phyloP scores from a whole-genome alignment of 2,113 vertebrate genomes.

The Sus scrofa region DNA sequence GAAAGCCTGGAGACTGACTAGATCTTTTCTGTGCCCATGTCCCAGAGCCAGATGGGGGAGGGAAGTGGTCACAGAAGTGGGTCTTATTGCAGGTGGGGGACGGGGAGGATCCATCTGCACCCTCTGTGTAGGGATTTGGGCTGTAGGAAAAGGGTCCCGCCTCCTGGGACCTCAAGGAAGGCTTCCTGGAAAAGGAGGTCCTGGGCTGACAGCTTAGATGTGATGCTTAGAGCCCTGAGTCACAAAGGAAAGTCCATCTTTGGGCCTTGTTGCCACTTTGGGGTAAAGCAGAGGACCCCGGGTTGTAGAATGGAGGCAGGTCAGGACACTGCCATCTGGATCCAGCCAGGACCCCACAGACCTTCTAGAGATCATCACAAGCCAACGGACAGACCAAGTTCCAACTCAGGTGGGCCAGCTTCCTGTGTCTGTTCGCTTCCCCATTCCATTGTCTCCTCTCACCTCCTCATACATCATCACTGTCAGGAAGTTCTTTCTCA shows the following conservation, averaged over 20 bases:
- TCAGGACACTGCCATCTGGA: background rate
- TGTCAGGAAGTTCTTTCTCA: background rate
- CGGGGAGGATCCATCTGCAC: background rate
- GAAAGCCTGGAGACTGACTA: background rate
- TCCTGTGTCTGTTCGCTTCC: background rate
- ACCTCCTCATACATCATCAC: background rate
- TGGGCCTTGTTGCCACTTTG: background rate
- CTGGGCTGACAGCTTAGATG: background rate
- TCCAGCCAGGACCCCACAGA: background rate
- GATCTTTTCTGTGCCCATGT: background rate
- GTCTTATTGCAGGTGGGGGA: background rate
- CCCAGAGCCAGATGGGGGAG: background rate
- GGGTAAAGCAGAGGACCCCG: background rate
- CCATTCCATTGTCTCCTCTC: background rate
- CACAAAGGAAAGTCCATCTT: background rate
- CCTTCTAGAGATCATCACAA: background rate
- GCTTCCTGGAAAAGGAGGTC: background rate
- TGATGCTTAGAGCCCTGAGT: background rate
- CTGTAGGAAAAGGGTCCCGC: background rate
- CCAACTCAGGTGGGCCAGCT: background rate
- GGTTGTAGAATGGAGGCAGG: background rate
- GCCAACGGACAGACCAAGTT: background rate
- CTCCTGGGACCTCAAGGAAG: background rate
- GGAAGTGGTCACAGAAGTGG: background rate
- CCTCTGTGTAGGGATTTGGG: background rate